Base-by-base conservation (phyloP, 2,888 invertebrate genomes). In the Trisateles emortualis region DNA sequence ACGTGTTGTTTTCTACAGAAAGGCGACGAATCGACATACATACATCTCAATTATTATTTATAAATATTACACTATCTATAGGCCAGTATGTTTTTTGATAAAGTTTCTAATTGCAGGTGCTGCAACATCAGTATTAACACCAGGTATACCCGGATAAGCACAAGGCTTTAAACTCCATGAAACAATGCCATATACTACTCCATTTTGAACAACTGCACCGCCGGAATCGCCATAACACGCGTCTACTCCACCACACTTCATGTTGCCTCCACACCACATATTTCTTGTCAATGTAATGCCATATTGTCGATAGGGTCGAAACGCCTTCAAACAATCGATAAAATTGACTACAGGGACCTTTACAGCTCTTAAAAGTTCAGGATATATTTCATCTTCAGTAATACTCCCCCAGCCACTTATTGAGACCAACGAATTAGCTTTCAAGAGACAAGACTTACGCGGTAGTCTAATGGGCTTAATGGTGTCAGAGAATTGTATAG, bases 211-310 rank as follows among this genome's bases (percentile, higher is more conserved):
- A 0, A 84, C 86, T 0, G 86, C 81, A 2, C 87, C 86, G 1
- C 87, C 87, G 0, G 86, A 83, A 56, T 87, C 68, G 67, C 62
- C 63, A 1, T 1, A 32, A 32, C 90, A 90, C 44, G 88, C 87
- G 0, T 87, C 81, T 55, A 86, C 65, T 1, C 88, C 85, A 2
- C 90, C 88, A 0, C 88, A 42, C 63, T 84, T 82, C 74, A 85
- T 89, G 56, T 88, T 87, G 0, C 90, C 90, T 1, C 76, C 86
- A 29, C 90, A 90, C 65, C 82, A 81, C 84, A 84, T 81, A 38
- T 90, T 88, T n/a, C 64, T 59, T 0, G 89, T 88, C 3, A 87
- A 64, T 0, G 83, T 72, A 0, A 64, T 56, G 0, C 69, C 36
- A 58, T 89, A 89, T 0, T n/a, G n/a, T n/a, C n/a, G n/a, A n/a